Evolutionary conservation across 2,797 vertebrate genomes (phyloP).

Genomic region (Knipowitschia caucasica): DNA sequence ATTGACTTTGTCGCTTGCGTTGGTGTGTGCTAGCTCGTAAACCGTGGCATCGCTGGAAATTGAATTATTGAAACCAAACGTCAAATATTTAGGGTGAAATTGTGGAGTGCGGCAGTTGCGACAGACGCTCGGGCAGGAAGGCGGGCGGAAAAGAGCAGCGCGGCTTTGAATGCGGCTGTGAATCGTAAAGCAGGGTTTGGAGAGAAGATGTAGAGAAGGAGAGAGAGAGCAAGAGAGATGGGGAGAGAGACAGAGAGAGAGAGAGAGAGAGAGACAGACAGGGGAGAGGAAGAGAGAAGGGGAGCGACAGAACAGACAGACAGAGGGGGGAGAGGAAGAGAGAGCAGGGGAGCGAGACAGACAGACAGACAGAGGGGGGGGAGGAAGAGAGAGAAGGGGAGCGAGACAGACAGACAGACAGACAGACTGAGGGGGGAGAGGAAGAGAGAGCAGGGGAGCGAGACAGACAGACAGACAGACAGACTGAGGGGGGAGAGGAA

Average conservation of each 20-base stretch:
- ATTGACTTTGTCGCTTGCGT: constrained; percentile 58
- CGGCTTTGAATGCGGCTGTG: constrained; percentile 5
- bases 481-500: no score
- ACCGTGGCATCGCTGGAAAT: constrained; percentile 35
- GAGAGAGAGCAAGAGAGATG: constrained; percentile 15
- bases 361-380: no score
- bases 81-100: constrained; percentile 54
- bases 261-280: no score
- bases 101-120: constrained; percentile 30
- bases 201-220: constrained; percentile 20
- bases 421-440: no score
- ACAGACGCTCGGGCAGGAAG: constrained; percentile 45
- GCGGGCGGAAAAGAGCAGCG: constrained; percentile 13
- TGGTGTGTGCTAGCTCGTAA: constrained; percentile 28
- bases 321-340: no score
- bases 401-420: no score
- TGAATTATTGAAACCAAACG: constrained; percentile 41
- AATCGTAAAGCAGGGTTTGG: not conserved
- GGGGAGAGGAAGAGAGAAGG: no score
- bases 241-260: constrained; percentile 9
- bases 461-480: no score
- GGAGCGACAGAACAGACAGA: no score
- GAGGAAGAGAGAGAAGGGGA: no score
- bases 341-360: no score
- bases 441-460: no score